Base-by-base conservation (phyloP, 1,140 invertebrate species). In the Artemia franciscana region DNA sequence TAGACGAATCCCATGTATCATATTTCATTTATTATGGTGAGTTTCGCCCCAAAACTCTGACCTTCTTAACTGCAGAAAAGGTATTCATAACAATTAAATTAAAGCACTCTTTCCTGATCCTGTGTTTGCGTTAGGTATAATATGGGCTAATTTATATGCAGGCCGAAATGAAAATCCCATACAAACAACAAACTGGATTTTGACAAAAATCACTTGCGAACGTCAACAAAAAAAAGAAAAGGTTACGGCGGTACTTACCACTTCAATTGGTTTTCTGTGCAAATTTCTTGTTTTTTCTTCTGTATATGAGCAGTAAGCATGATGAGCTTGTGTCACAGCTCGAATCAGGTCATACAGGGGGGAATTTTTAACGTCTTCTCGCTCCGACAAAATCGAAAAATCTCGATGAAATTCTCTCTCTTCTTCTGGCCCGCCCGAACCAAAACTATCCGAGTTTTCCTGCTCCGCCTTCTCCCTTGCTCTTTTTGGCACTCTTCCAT, bases 401-500 rank as follows among this genome's bases (percentile, higher is more conserved):
- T 51, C 39, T 51, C 39, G 39, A 18, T 18, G 12, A 51, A 51
- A 51, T 2, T 51, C 39, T 18, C 71, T 68, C n/a, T 70, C 69
- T 5, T 61, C 66, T 2, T 65, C 65, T 4, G 74, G 59, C 5
- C 30, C 21, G 71, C 18, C 72, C 72, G 60, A 63, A 28, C 60
- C 60, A 27, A 26, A 60, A 59, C 62, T 63, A 18, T 63, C 62
- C 7, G 62, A 63, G 58, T 57, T 63, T 56, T 63, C 62, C 25
- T 56, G 57, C 25, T 56, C 58, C 12, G 62, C 80, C 62, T 82
- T 78, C 73, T 92, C 90, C 66, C 91, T 79, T 21, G 88, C 86
- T 68, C 91, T 79, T 74, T 95, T 96, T 58, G 92, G 92, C 63
- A 95, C 91, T 62, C 92, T 80, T 58, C 92, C 92, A 78, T 95